A percentile compares a stretch with the other conserved stretches of the same genome.
phyloP scores from a whole-genome alignment of 2,113 vertebrate species.

The Prunella himalayana region DNA sequence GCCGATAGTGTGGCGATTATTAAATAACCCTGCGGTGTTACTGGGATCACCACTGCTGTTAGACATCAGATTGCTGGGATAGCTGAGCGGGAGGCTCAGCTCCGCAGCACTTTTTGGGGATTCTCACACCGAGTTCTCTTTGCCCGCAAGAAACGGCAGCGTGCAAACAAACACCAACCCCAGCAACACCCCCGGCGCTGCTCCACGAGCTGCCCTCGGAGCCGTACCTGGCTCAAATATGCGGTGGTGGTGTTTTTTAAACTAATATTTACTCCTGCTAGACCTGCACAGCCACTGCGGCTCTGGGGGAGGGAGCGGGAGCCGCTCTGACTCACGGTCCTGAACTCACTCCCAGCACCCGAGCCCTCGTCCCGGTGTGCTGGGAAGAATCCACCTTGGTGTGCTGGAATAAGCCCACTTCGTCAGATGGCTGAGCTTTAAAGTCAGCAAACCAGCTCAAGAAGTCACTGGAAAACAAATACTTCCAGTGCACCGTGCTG shows the following conservation, averaged over 20 bases:
- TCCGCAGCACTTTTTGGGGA: neutral
- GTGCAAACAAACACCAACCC: neutral
- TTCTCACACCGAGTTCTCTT: neutral
- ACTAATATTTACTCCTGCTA: constrained; percentile 54
- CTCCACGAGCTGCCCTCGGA: neutral
- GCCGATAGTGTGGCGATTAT: neutral
- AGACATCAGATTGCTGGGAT: neutral
- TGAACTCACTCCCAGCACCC: neutral
- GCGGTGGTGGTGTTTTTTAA: constrained; percentile 22
- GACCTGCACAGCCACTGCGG: constrained; percentile 42
- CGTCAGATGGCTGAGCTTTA: neutral
- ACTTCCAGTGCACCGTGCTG: neutral
- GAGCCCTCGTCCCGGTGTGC: neutral
- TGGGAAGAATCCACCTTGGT: neutral
- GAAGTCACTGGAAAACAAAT: neutral
- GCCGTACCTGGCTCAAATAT: constrained; percentile 9
- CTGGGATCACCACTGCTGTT: neutral
- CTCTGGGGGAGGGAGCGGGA: constrained; percentile 33
- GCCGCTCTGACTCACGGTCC: constrained; percentile 22
- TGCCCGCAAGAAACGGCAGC: neutral
- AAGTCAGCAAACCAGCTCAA: neutral
- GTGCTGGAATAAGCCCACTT: neutral
- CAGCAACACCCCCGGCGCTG: neutral
- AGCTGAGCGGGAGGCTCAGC: neutral
- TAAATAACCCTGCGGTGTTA: neutral